phyloP scores from a whole-genome alignment of 2,113 vertebrate genomes.

The Raja brachyura region DNA sequence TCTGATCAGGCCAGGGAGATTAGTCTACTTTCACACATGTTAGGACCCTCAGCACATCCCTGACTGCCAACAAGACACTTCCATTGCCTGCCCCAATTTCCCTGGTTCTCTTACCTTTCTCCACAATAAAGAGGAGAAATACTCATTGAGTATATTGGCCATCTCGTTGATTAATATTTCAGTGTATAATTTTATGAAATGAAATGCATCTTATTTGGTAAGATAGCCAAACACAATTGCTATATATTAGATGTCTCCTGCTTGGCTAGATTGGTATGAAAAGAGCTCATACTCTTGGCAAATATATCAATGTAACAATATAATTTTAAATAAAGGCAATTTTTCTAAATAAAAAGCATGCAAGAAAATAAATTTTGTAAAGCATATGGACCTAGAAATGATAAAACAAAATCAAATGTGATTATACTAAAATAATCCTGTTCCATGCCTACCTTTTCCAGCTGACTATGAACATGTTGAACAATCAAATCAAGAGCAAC shows the following conservation, averaged over 20 bases:
- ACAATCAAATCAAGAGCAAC: slow-evolving; percentile 81
- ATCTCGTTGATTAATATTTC: not conserved
- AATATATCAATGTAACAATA: not conserved
- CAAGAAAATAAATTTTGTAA: slow-evolving; percentile 10
- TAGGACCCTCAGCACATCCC: no score
- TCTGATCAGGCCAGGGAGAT: no score
- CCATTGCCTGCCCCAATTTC: no score
- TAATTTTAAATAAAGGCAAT: not conserved
- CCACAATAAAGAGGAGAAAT: no score
- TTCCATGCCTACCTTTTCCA: slow-evolving; percentile 71
- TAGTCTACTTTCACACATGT: no score
- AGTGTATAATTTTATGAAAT: not conserved
- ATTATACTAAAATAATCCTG: not conserved
- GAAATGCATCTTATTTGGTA: not conserved
- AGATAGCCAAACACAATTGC: not conserved
- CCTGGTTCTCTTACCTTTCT: no score
- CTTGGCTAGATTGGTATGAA: not conserved
- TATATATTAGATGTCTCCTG: not conserved
- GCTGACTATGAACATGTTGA: slow-evolving; percentile 82
- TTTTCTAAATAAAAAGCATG: slow-evolving; percentile 17
- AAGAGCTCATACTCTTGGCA: slow-evolving; percentile 12
- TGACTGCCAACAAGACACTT: no score
- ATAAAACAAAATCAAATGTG: not conserved
- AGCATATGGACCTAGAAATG: not conserved
- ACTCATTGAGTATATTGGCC: no score